phyloP scores from a whole-genome alignment of 2,113 vertebrate species.

The Ailurus styani region DNA sequence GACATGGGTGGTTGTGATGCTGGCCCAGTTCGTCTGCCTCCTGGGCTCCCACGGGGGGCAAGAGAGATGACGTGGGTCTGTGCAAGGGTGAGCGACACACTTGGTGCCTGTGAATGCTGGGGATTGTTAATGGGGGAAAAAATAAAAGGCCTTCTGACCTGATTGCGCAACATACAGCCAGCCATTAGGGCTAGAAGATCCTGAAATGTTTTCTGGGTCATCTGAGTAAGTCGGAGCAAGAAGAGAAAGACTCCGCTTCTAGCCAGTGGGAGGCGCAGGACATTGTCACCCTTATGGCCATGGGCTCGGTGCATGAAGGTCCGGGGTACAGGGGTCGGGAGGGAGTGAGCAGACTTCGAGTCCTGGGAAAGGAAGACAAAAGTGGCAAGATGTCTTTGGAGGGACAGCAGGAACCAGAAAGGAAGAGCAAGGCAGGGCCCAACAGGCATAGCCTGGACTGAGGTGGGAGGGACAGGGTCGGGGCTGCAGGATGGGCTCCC shows the following conservation, averaged over 20 bases:
- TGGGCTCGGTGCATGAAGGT: background rate
- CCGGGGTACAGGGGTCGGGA: background rate
- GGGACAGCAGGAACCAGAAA: background rate
- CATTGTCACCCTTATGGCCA: accelerated
- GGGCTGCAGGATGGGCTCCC: too few relatives aligned
- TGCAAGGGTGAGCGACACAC: accelerated
- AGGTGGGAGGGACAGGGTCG: background rate
- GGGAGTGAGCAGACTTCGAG: background rate
- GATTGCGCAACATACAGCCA: background rate
- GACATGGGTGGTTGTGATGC: background rate
- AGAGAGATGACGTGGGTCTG: too few relatives aligned
- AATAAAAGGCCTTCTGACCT: background rate
- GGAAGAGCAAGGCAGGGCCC: background rate
- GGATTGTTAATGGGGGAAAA: accelerated
- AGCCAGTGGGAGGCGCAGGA: background rate
- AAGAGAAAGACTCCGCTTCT: background rate
- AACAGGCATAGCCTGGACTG: background rate
- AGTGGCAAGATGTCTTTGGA: background rate
- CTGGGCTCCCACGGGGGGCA: background rate
- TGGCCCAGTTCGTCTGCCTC: background rate
- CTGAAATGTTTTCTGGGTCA: background rate
- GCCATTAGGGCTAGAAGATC: background rate
- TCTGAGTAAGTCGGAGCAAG: background rate
- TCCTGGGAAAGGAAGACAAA: background rate
- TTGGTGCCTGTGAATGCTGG: background rate